A percentile compares a stretch with the other conserved stretches of the same genome.
These are phyloP conservation scores for Pygoscelis antarcticus DNA, from an alignment of 2,113 vertebrate species.

Conservation along the genomic window DNA sequence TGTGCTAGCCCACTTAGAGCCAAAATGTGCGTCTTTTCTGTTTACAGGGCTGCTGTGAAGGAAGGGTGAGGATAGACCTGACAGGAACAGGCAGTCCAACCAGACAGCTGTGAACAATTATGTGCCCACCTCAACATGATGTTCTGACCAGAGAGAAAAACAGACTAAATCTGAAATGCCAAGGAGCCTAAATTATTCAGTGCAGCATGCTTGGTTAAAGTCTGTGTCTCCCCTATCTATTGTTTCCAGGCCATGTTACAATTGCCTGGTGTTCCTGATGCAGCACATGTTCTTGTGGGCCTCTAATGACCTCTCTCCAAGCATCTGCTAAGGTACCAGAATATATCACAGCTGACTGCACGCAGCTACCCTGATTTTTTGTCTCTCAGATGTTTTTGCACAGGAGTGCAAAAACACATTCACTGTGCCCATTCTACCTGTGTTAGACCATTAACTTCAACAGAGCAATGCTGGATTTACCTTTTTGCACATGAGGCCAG, in stretches of 20 bases:
- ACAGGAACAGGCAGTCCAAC: slow-evolving; percentile 30
- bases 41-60: slow-evolving; percentile 24
- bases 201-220: neutral
- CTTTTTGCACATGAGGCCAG: neutral
- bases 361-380: neutral
- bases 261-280: neutral
- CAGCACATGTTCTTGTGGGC: neutral
- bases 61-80: slow-evolving; percentile 43
- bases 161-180: slow-evolving; percentile 1
- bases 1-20: neutral
- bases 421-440: neutral
- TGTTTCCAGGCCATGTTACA: neutral
- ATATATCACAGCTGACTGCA: neutral
- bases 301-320: neutral
- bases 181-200: neutral
- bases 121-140: slow-evolving; percentile 4
- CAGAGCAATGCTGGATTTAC: neutral
- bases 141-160: slow-evolving; percentile 25
- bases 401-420: neutral
- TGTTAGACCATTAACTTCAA: neutral
- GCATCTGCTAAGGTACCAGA: neutral
- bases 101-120: slow-evolving; percentile 49
- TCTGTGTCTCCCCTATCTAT: neutral
- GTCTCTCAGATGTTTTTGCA: neutral
- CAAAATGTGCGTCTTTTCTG: slow-evolving; percentile 18